Evolutionary conservation across 2,888 invertebrate species (phyloP).

Genomic region (Microplitis deprimator): DNA sequence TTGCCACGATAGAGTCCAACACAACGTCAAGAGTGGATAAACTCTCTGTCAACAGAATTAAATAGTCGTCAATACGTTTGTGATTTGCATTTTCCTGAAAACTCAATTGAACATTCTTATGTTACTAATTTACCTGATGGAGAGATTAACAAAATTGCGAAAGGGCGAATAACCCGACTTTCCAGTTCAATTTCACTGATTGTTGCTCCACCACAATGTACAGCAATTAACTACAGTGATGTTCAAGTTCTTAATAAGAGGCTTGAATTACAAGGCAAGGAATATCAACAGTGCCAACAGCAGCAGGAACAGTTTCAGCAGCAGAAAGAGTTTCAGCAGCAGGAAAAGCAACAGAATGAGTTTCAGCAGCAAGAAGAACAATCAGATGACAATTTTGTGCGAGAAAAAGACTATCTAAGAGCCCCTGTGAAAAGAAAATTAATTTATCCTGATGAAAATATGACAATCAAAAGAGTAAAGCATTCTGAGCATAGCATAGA

Average conservation of each 20-base stretch:
- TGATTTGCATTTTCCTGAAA: neutral
- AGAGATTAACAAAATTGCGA: constrained; percentile 1
- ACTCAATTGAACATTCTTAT: neutral
- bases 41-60: constrained; percentile 2
- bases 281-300: neutral
- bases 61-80: constrained; percentile 3
- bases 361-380: neutral
- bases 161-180: neutral
- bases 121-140: constrained; percentile 3
- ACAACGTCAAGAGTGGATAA: constrained; percentile 5
- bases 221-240: neutral
- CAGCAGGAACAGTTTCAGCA: neutral
- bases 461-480: neutral
- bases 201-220: neutral
- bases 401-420: neutral
- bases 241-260: constrained; percentile 1
- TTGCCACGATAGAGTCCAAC: neutral
- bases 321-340: neutral
- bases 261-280: neutral
- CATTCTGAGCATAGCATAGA: neutral
- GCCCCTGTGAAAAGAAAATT: neutral
- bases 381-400: neutral
- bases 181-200: neutral
- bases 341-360: neutral
- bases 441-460: constrained; percentile 10